A percentile compares a stretch with the other conserved stretches of the same genome.
Conservation (phyloP, 2,888 invertebrate species). For the Philereme transversata region DNA sequence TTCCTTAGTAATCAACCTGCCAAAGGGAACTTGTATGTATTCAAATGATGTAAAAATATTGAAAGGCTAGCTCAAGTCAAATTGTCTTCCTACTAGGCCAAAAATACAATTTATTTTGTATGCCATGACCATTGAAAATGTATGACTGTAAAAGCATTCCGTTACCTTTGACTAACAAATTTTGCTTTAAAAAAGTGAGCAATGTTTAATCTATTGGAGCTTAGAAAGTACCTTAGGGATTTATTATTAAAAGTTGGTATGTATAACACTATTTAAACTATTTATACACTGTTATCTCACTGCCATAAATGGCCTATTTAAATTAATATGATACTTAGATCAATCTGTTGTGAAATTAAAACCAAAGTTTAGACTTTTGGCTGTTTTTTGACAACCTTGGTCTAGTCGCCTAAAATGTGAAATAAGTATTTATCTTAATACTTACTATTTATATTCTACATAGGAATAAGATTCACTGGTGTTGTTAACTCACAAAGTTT, state of each 20-base stretch:
- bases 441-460: slow-evolving; percentile 60
- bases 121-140: background rate
- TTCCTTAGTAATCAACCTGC: too few species aligned
- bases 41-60: background rate
- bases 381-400: slow-evolving; percentile 65
- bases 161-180: slow-evolving; percentile 1
- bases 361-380: slow-evolving; percentile 76
- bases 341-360: slow-evolving; percentile 64
- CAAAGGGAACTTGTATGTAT: too few species aligned
- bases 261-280: slow-evolving; percentile 25
- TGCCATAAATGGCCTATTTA: slow-evolving; percentile 73
- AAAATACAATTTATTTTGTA: slow-evolving; percentile 29
- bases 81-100: slow-evolving; percentile 49
- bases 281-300: slow-evolving; percentile 45
- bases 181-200: slow-evolving; percentile 16
- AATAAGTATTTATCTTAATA: slow-evolving; percentile 45
- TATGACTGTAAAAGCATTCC: slow-evolving; percentile 13
- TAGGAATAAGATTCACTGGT: slow-evolving; percentile 48
- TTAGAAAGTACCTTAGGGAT: slow-evolving; percentile 43
- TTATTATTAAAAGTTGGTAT: slow-evolving; percentile 15
- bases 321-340: slow-evolving; percentile 45
- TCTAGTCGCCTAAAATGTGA: slow-evolving; percentile 72
- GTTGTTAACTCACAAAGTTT: slow-evolving; percentile 59
- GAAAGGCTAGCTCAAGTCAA: slow-evolving; percentile 40
- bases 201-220: slow-evolving; percentile 43